Conservation (phyloP, 23 tunicate species). For the Phallusia fumigata region DNA sequence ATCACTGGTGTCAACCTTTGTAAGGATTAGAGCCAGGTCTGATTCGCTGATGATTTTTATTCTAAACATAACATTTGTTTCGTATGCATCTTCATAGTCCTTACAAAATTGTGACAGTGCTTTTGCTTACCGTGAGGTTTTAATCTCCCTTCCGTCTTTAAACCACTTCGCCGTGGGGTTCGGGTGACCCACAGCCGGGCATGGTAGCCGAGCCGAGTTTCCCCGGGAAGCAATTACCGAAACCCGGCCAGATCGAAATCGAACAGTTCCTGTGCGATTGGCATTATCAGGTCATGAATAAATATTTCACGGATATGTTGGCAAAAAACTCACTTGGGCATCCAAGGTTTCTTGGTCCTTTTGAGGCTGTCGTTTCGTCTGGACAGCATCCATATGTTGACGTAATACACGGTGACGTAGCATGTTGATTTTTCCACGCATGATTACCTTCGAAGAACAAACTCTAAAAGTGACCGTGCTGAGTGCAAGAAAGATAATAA, state of each 20-base stretch:
- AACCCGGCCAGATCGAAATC: slow-evolving; percentile 38
- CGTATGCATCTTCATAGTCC: no score
- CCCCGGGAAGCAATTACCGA: slow-evolving; percentile 19
- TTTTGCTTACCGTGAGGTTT: neutral
- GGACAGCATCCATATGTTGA: slow-evolving; percentile 51
- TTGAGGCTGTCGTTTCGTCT: slow-evolving; percentile 31
- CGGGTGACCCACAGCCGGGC: slow-evolving; percentile 51
- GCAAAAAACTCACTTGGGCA: slow-evolving; percentile 1
- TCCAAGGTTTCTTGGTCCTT: slow-evolving; percentile 17
- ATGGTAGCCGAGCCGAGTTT: slow-evolving; percentile 40
- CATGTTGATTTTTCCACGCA: neutral
- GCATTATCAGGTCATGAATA: neutral
- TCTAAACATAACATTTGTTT: no score
- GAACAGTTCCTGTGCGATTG: slow-evolving; percentile 22
- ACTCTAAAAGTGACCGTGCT: neutral
- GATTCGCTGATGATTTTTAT: neutral
- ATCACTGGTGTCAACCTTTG: slow-evolving; percentile 32
- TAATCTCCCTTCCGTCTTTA: slow-evolving; percentile 29
- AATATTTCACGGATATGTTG: no score
- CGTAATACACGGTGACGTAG: slow-evolving; percentile 1
- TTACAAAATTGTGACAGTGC: no score
- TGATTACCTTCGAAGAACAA: neutral
- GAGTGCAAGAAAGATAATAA: no score
- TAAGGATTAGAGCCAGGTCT: slow-evolving; percentile 43
- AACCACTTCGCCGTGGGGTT: slow-evolving; percentile 49